These are phyloP conservation scores for Myotis planiceps DNA, from an alignment of 2,797 vertebrate genomes.

Conservation along the genomic window DNA sequence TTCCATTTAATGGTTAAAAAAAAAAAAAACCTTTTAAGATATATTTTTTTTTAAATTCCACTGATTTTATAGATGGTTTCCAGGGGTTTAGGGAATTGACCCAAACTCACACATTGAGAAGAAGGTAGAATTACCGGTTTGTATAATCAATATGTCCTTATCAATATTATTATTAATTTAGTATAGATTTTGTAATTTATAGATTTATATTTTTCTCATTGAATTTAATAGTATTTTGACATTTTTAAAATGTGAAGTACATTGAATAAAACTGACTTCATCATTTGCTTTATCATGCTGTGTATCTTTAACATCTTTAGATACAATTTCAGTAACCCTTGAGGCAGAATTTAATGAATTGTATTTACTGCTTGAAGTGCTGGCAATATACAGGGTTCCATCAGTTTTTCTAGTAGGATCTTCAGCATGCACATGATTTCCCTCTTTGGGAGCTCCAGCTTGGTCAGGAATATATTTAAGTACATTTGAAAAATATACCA, in stretches of 20 bases:
- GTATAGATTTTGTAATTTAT: neutral
- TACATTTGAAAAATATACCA: conserved; percentile 49
- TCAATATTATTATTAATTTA: neutral
- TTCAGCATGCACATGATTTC: neutral
- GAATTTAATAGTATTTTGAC: neutral
- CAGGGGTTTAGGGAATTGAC: neutral
- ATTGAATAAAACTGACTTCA: conserved; percentile 26
- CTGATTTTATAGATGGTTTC: neutral
- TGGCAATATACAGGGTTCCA: neutral
- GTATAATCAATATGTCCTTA: neutral
- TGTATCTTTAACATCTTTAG: conserved; percentile 43
- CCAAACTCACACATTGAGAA: neutral
- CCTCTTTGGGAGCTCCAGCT: neutral
- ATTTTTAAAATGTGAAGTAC: conserved; percentile 32
- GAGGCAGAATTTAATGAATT: conserved; percentile 75
- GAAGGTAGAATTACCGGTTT: neutral
- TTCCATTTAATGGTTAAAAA: neutral
- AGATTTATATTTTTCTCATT: neutral
- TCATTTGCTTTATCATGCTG: conserved; percentile 22
- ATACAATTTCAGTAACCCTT: conserved; percentile 48
- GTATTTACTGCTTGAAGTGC: conserved; percentile 23
- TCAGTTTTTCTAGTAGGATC: neutral
- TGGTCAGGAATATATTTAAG: conserved; percentile 56
- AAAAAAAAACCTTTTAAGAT: neutral
- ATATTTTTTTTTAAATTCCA: no score